A percentile compares a stretch with the other conserved stretches of the same genome.
phyloP scores from a whole-genome alignment of 2,113 vertebrate genomes.

The Balaenoptera acutorostrata region DNA sequence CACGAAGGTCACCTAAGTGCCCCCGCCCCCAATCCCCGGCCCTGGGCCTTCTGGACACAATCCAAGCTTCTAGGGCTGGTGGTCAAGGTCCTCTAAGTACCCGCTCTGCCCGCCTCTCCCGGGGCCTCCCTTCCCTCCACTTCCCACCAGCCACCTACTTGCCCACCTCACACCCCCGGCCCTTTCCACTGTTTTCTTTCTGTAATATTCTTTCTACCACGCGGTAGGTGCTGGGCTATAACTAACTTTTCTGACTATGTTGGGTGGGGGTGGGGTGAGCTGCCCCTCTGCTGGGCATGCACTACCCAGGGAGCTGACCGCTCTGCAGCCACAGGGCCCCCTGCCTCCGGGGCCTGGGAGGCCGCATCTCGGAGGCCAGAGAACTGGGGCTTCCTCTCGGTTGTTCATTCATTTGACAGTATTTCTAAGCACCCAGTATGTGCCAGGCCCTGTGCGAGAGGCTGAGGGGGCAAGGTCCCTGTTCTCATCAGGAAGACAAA shows the following conservation, averaged over 20 bases:
- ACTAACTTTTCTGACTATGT: too few relatives aligned
- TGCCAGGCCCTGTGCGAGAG: neutral
- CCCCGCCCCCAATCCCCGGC: neutral
- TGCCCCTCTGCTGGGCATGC: neutral
- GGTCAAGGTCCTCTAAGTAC: neutral
- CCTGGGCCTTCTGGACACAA: neutral
- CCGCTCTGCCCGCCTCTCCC: neutral
- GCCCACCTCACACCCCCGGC: neutral
- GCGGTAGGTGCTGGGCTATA: accelerated
- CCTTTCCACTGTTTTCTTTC: too few relatives aligned
- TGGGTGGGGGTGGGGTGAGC: neutral
- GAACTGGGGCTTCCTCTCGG: neutral
- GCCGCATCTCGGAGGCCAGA: neutral
- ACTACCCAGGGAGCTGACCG: neutral
- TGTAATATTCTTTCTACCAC: neutral
- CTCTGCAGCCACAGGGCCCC: neutral
- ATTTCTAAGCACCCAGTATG: neutral
- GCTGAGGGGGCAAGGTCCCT: neutral
- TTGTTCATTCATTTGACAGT: neutral
- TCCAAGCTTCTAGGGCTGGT: neutral
- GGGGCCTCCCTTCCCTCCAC: neutral
- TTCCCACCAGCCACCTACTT: neutral
- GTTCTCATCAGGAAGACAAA: neutral
- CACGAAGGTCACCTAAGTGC: neutral
- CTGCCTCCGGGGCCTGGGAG: neutral